Base-by-base conservation (phyloP, 1,140 invertebrate species). In the Dendroctonus ponderosae region DNA sequence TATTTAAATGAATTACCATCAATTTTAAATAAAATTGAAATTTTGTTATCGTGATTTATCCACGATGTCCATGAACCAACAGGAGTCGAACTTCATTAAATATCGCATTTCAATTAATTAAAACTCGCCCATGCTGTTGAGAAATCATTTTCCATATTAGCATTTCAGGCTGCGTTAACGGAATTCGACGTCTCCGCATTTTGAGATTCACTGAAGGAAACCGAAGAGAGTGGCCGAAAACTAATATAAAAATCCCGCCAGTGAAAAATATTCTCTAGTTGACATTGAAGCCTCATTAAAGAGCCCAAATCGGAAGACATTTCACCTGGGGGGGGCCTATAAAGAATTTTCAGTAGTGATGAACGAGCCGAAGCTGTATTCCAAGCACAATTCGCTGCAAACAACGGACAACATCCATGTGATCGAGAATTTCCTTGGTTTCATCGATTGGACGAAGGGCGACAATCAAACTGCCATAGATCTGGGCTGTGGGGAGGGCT, bases 401-500 rank as follows among this genome's bases (percentile, higher is more conserved):
- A 83, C 84, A 44, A 81, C 83, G 5, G 90, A 91, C 74, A 86
- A 89, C 0, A 73, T 81, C 1, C 82, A 86, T 40, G 83, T 89
- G 2, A 76, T 92, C 15, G 81, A 88, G 40, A 86, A 89, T 72
- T 91, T 85, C 73, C 77, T 81, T 3, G 78, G 78, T 5, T 79
- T 81, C 46, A 81, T 89, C 11, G 78, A 82, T 67, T 89, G 87
- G 87, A 80, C 80, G 52, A 71, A 77, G 5, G 78, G 80, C 38
- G 81, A 81, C 3, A 78, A 78, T 5, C 82, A 85, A 40, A 81
- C 80, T 48, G 78, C 91, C 1, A 79, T 93, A 62, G 92, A 94
- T 72, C 83, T 94, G 11, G 92, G 92, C 0, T 91, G 89, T 57
- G 92, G 91, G 0, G 87, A 90, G 12, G 91, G 91, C 0, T 82